phyloP scores from a whole-genome alignment of 2,888 invertebrate genomes.

The Eremobia ochroleuca region DNA sequence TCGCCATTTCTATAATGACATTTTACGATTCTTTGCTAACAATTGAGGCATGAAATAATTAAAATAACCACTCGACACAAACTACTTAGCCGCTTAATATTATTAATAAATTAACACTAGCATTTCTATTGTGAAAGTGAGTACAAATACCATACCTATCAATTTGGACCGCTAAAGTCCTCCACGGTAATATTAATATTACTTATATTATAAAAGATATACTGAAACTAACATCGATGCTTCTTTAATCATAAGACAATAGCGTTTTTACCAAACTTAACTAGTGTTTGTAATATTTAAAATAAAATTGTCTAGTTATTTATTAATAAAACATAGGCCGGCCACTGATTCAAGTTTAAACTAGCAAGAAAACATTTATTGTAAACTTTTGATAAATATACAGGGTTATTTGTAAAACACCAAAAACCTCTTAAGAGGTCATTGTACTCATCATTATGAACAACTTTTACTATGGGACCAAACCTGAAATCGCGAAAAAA shows the following conservation, averaged over 20 bases:
- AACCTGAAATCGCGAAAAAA: too few species aligned
- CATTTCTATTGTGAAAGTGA: slow-evolving; percentile 62
- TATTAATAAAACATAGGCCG: slow-evolving; percentile 60
- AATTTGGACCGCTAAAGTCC: slow-evolving; percentile 41
- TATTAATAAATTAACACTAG: slow-evolving; percentile 57
- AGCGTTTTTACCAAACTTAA: slow-evolving; percentile 70
- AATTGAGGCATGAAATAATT: slow-evolving; percentile 40
- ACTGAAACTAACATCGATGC: slow-evolving; percentile 76
- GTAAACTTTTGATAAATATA: background rate
- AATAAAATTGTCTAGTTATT: slow-evolving; percentile 29
- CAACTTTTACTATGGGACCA: too few species aligned
- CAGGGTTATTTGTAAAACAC: too few species aligned
- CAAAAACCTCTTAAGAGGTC: too few species aligned
- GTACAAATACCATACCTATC: slow-evolving; percentile 27
- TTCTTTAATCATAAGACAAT: slow-evolving; percentile 80
- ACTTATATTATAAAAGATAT: slow-evolving; percentile 58
- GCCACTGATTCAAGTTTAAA: slow-evolving; percentile 21
- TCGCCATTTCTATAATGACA: background rate
- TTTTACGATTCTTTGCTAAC: slow-evolving; percentile 11
- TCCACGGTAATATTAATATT: slow-evolving; percentile 33
- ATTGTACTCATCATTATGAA: too few species aligned
- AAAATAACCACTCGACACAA: slow-evolving; percentile 37
- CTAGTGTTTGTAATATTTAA: slow-evolving; percentile 58
- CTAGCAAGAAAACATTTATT: background rate
- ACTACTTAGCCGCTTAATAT: slow-evolving; percentile 52